Conservation (phyloP, 2,888 invertebrate genomes). For the Spodoptera littoralis region DNA sequence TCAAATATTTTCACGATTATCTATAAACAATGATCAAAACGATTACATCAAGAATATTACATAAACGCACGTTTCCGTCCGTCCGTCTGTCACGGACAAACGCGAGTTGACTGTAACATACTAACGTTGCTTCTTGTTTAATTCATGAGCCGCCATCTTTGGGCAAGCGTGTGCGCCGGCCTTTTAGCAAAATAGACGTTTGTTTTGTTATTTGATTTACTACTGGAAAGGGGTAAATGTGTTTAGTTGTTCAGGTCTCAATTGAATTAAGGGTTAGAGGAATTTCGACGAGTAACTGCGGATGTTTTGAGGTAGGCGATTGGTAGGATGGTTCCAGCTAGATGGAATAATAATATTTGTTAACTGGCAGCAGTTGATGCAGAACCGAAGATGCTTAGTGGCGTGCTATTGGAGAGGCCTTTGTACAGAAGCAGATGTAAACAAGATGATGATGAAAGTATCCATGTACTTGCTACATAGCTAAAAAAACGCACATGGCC, state of each 20-base stretch:
- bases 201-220: conserved; percentile 26
- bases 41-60: conserved; percentile 52
- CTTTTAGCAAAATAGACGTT: conserved; percentile 29
- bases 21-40: conserved; percentile 31
- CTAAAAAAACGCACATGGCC: too few species aligned
- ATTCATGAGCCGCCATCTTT: conserved; percentile 57
- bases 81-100: conserved; percentile 56
- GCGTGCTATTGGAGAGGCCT: too few species aligned
- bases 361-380: too few species aligned
- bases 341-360: too few species aligned
- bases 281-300: background rate
- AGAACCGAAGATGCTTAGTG: too few species aligned
- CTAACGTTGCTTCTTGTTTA: conserved; percentile 46
- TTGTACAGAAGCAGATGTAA: too few species aligned
- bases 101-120: conserved; percentile 38
- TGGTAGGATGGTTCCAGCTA: too few species aligned
- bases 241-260: background rate
- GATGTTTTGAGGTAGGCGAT: too few species aligned
- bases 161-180: conserved; percentile 41
- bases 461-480: too few species aligned
- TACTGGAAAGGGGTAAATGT: background rate
- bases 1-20: conserved; percentile 6
- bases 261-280: conserved; percentile 8
- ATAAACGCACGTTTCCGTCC: conserved; percentile 57
- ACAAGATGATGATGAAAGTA: too few species aligned